Base-by-base conservation (phyloP, 2,888 invertebrate species). In the Ypsolopha sequella region DNA sequence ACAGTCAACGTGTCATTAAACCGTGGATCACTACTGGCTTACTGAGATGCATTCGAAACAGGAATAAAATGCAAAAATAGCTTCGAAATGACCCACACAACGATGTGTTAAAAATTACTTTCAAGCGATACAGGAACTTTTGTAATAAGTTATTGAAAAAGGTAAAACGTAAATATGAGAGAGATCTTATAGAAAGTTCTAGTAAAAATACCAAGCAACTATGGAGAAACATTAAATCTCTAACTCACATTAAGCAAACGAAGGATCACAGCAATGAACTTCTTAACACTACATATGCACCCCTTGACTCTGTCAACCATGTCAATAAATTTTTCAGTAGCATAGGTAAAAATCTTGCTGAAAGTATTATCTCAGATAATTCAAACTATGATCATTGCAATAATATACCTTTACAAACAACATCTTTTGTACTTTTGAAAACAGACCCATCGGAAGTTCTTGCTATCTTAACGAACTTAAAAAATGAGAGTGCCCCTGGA, bases 401-500 rank as follows among this genome's bases (percentile, higher is more conserved):
- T 1, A 13, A n/a, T 7, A 45, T 10, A 11, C n/a, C 47, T 11
- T 39, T 11, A 14, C 14, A 11, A 11, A 10, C 33, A n/a, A 24
- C 48, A 48, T 48, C 48, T 8, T 48, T 48, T 48, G 48, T 24
- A 38, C 38, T 48, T 6, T 48, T 48, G 9, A 33, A 48, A 34
- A 47, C 47, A 4, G 45, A 47, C 36, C 7, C 47, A 34, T 9
- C 9, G 10, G 47, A 35, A 43, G 13, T 43, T n/a, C 9, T n/a
- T n/a, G n/a, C 39, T 6, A 43, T 43, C 24, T 7, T 45, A 14
- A 45, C 33, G 45, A 10, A 9, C 33, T 13, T 51, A 7, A 52
- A 50, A 41, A 50, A 49, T 13, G 36, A 39, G n/a, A 50, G 52
- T 46, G 50, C 52, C 9, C 41, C 52, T 10, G 52, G 52, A 6